Evolutionary conservation across 1,140 invertebrate species (phyloP), one percentile per base, ranked within the genome.

Genomic region (Aphelenchoides fujianensis): DNA sequence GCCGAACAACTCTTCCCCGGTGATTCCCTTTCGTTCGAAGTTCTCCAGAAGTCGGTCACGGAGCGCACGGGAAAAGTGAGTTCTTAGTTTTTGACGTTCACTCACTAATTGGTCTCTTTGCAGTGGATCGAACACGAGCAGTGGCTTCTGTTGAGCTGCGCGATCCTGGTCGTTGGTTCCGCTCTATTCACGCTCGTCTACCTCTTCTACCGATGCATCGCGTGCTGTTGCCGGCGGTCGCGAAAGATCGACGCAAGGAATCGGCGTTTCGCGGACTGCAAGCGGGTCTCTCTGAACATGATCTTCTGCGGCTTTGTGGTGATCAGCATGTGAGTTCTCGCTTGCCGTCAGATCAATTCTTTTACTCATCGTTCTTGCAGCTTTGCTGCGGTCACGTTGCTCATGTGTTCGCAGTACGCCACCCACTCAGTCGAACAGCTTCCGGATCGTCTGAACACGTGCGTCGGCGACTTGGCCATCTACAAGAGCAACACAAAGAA

Each of bases 401-500:
- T 82, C 19, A 74, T 82, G 23, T 83, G 74, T 57, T 74, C 78
- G n/a, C 81, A 82, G 63, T 82, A 82, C 69, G 78, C 81, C n/a
- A 68, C 79, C 66, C 71, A 79, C 54, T 74, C 79, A 54, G 52
- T 82, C 35, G 82, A 81, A 28, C 69, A 82, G 70, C 70, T 82
- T 55, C 81, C 81, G 28, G 71, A 61, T 35, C 53, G 82, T 16
- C 53, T 82, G 5, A 81, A 72, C 52, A 74, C 79, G 36, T 82
- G 82, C 69, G 73, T 75, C 28, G 83, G 80, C 64, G 81, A 82
- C 71, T 70, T 82, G 28, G 62, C 73, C 35, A 73, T 85, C 32
- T 82, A 82, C 73, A 84, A 84, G 53, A 68, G 71, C 19, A 76
- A 82, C 28, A 83, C 73, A 27, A 73, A 76, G 69, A 73, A 74